Percentiles rank a stretch among this genome's conserved stretches.
These are phyloP conservation scores for Benthosema pterotum DNA, from an alignment of 2,797 vertebrate species.

Conservation along the genomic window DNA sequence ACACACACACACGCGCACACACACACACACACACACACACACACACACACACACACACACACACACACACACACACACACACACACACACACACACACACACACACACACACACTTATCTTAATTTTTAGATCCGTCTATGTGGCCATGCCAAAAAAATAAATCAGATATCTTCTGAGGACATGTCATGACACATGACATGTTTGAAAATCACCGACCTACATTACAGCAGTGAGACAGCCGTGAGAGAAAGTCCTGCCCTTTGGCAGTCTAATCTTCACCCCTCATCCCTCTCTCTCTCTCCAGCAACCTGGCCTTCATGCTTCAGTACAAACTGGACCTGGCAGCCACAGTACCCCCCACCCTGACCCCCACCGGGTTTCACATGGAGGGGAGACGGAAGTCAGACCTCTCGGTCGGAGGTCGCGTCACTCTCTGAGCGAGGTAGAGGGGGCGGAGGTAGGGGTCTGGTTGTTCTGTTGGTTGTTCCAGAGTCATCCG, in stretches of 20 bases:
- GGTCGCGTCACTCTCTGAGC: conserved; percentile 61
- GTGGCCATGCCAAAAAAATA: no score
- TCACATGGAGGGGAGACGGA: conserved; percentile 47
- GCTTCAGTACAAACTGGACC: conserved; percentile 58
- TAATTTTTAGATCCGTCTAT: no score
- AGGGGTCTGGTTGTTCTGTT: conserved; percentile 22
- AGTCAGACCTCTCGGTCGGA: conserved; percentile 66
- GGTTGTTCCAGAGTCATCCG: conserved; percentile 29
- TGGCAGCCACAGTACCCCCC: conserved; percentile 53
- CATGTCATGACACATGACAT: no score
- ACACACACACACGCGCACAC: no score
- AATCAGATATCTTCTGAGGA: no score
- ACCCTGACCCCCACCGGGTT: conserved; percentile 21
- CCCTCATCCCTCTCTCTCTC: conserved; percentile 54
- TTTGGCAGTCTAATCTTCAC: conserved; percentile 16
- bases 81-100: no score
- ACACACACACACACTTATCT: no score
- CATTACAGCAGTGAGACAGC: conserved; percentile 11
- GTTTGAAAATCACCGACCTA: background rate
- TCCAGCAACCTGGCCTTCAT: conserved; percentile 61
- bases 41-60: no score
- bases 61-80: no score
- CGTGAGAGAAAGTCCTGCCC: conserved; percentile 8
- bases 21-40: no score
- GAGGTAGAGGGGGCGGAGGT: conserved; percentile 3